Evolutionary conservation across 2,113 vertebrate genomes (phyloP), one percentile per base, ranked within the genome.

Genomic region (Emydocephalus ijimae): DNA sequence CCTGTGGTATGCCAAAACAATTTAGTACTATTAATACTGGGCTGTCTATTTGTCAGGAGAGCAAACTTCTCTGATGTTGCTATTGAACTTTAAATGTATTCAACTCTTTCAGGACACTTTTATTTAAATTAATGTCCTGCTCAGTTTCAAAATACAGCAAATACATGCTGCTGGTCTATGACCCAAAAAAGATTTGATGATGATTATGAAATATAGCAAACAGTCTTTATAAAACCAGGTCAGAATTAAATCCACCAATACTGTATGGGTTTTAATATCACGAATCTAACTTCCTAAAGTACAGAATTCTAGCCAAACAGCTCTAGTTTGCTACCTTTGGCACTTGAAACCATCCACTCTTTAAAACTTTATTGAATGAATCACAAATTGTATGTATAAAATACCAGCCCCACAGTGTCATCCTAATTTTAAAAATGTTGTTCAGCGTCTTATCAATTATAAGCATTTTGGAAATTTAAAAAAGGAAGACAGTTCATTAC

Each of bases 21-120:
- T 90, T 94, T 91, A 92, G 87, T 95, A 96, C 95, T 96, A 95
- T 94, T 94, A 95, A 89, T 85, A 88, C 34, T 92, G 89, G 85
- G 94, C 90, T 69, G 94, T 93, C 57, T 50, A 94, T 39, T 94
- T 5, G 91, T 69, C 50, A 94, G 87, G 69, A 92, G 93, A 92
- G 93, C 64, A 95, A 96, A 92, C 95, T 93, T 48, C 56, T 91
- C 94, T 95, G 95, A n/a, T 92, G 29, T 93, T 96, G 91, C 94
- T 87, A 91, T 90, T 57, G 94, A 90, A 92, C 93, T 45, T 48
- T 48, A 18, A 21, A 24, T 59, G 50, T 57, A 56, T 4, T 14
- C 61, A 92, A 81, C 8, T 18, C 50, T 43, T 89, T 21, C 7
- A 48, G 24, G 50, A 24, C 29, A 81, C 24, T 56, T 69, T 86